Percentiles rank a stretch among this genome's conserved stretches.
phyloP scores from a whole-genome alignment of 2,113 vertebrate species.

The Stomatorhinus ivindoensis region DNA sequence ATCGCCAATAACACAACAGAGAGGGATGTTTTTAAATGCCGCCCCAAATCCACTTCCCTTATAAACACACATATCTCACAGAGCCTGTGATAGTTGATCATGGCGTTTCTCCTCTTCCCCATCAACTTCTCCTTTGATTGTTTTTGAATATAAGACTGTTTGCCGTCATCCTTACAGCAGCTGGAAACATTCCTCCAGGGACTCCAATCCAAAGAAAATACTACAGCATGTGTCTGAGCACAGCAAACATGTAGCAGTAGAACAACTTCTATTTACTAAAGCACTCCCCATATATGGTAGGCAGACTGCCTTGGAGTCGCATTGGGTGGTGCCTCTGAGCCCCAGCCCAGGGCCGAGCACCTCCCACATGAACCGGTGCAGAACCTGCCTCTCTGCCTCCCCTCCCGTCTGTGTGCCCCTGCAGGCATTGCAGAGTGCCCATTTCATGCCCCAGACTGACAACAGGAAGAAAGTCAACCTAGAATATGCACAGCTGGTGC shows the following conservation, averaged over 20 bases:
- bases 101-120: neutral
- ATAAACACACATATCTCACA: neutral
- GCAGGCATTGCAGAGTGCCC: constrained; percentile 59
- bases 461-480: constrained; percentile 50
- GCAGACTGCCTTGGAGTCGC: neutral
- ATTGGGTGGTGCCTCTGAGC: neutral
- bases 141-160: neutral
- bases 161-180: neutral
- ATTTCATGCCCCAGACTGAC: constrained; percentile 59
- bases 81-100: neutral
- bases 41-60: neutral
- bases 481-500: constrained; percentile 52
- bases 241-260: neutral
- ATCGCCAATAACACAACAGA: neutral
- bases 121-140: neutral
- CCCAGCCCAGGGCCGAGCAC: neutral
- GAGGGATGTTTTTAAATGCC: neutral
- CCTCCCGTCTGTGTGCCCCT: constrained; percentile 34
- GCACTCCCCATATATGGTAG: neutral
- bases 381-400: too few relatives aligned
- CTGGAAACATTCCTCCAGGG: neutral
- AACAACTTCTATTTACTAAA: neutral
- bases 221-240: neutral
- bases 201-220: neutral
- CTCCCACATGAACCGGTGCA: neutral